Evolutionary conservation across 2,113 vertebrate species (phyloP).

Genomic region (Chrysochloris asiatica): DNA sequence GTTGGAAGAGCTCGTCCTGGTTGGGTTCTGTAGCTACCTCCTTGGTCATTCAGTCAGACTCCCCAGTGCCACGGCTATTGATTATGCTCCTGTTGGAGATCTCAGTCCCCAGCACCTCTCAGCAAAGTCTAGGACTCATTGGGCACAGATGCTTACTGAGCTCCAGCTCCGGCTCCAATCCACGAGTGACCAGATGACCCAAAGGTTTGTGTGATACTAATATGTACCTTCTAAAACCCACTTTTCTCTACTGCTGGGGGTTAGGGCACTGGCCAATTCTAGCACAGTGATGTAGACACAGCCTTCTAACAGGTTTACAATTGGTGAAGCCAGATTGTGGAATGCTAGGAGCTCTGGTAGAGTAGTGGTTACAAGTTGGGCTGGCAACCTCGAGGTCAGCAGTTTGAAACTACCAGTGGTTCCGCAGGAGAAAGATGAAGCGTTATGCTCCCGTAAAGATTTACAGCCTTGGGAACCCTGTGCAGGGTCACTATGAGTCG

Average conservation of each 20-base stretch:
- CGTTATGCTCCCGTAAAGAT: no score
- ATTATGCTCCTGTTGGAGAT: neutral
- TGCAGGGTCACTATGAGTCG: no score
- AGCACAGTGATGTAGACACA: neutral
- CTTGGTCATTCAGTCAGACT: neutral
- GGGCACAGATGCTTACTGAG: neutral
- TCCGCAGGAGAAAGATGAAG: no score
- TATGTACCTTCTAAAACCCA: neutral
- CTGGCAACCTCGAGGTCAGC: no score
- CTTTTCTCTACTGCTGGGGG: neutral
- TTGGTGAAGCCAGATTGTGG: neutral
- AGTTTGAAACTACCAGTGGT: no score
- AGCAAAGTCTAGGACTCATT: neutral
- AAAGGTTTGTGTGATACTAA: neutral
- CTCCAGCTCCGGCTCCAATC: neutral
- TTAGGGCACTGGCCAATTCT: neutral
- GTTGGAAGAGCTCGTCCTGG: neutral
- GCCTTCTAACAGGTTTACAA: neutral
- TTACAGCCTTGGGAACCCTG: no score
- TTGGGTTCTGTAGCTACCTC: neutral
- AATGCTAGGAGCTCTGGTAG: no score
- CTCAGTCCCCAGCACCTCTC: neutral
- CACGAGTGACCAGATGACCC: neutral
- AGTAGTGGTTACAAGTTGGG: no score
- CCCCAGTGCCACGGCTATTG: neutral